Percentiles rank a stretch among this genome's conserved stretches.
Conservation (phyloP, 2,797 vertebrate genomes). For the Crenichthys baileyi region DNA sequence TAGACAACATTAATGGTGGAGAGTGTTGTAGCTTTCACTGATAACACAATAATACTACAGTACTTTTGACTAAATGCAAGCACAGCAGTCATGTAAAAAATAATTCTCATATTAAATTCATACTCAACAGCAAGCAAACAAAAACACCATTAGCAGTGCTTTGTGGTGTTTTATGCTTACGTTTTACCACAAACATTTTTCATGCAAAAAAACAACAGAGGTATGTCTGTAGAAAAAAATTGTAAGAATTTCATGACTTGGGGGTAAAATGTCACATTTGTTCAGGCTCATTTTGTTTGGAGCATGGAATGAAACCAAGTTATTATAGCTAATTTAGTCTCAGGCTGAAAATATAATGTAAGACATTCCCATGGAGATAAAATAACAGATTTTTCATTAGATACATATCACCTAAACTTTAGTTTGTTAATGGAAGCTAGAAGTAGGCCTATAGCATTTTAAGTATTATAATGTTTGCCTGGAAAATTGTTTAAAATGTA, state of each 20-base stretch:
- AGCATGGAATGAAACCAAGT: conserved; percentile 6
- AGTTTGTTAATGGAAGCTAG: not conserved
- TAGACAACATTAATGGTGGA: not conserved
- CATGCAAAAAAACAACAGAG: not conserved
- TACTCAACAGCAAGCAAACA: not conserved
- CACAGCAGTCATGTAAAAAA: not conserved
- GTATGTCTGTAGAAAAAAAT: not conserved
- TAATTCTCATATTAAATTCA: not conserved
- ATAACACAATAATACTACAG: not conserved
- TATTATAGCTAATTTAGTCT: conserved; percentile 25
- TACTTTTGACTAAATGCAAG: not conserved
- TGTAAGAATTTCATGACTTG: not conserved
- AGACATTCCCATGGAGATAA: not conserved
- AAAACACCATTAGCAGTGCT: not conserved
- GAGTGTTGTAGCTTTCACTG: not conserved
- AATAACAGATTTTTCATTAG: not conserved
- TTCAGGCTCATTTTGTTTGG: conserved; percentile 10
- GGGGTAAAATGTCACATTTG: conserved; percentile 6
- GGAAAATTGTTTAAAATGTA: not conserved
- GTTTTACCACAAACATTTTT: not conserved
- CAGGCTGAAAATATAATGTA: not conserved
- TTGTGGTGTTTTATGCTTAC: not conserved
- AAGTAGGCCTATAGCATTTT: too few species aligned
- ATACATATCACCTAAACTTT: not conserved
- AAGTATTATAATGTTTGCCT: not conserved